These are phyloP conservation scores for Aplodontia rufa DNA, from an alignment of 2,113 vertebrate species.

Conservation along the genomic window DNA sequence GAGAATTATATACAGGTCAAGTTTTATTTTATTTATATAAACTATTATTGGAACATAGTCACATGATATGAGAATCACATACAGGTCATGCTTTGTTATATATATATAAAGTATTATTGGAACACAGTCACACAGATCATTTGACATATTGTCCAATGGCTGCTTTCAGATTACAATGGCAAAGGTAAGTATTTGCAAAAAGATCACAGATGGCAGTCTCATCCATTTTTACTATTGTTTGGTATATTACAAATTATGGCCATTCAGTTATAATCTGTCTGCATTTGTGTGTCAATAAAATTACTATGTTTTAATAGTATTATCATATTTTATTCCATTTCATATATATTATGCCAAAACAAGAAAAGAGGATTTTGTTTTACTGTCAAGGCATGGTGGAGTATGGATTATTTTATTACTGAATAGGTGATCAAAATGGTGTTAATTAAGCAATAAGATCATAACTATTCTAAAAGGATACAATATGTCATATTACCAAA, in stretches of 20 bases:
- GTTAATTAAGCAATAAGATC: not conserved
- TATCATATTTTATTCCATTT: not conserved
- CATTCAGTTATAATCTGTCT: not conserved
- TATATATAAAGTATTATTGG: not conserved
- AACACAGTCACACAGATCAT: not conserved
- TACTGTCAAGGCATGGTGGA: not conserved
- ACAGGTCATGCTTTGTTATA: too few species aligned
- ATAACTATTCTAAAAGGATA: not conserved
- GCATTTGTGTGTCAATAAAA: not conserved
- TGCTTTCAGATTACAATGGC: not conserved
- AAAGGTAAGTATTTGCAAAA: not conserved
- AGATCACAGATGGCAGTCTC: not conserved
- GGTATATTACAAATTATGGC: not conserved
- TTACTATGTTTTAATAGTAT: not conserved
- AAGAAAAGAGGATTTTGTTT: not conserved
- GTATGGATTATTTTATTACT: not conserved
- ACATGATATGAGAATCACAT: not conserved
- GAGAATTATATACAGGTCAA: not conserved
- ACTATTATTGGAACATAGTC: not conserved
- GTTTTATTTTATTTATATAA: not conserved
- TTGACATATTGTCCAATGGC: too few species aligned
- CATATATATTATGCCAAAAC: not conserved
- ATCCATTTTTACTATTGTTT: not conserved
- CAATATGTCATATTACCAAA: not conserved
- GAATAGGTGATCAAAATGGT: not conserved